These are phyloP conservation scores for Taurulus bubalis DNA, from an alignment of 2,113 vertebrate species.

Conservation along the genomic window DNA sequence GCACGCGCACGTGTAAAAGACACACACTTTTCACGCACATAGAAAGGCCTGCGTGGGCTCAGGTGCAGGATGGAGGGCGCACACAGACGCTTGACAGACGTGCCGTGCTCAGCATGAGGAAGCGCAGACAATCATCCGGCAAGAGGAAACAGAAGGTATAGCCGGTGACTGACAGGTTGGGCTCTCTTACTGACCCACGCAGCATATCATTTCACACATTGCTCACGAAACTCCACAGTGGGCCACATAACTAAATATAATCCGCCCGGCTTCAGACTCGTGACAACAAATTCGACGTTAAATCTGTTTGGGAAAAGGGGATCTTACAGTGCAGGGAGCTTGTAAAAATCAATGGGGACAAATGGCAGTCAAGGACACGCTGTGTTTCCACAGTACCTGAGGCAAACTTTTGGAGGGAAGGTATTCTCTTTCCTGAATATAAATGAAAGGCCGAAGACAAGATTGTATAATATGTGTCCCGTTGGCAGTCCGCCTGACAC, in stretches of 20 bases:
- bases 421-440: constrained; percentile 57
- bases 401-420: constrained; percentile 28
- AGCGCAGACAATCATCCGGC: constrained; percentile 26
- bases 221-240: constrained; percentile 35
- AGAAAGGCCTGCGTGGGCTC: background rate
- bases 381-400: constrained; percentile 44
- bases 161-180: constrained; percentile 63
- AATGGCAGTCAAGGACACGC: constrained; percentile 37
- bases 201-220: constrained; percentile 49
- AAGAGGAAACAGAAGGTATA: constrained; percentile 37
- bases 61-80: background rate
- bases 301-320: constrained; percentile 48
- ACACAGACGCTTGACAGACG: background rate
- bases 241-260: constrained; percentile 39
- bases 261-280: constrained; percentile 16
- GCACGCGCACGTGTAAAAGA: background rate
- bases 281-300: constrained; percentile 45
- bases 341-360: constrained; percentile 52
- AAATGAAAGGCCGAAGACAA: constrained; percentile 49
- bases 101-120: constrained; percentile 21
- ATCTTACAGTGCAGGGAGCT: constrained; percentile 27
- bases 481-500: constrained; percentile 43
- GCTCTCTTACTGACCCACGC: constrained; percentile 59
- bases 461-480: constrained; percentile 44
- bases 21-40: background rate